A percentile compares a stretch with the other conserved stretches of the same genome.
Evolutionary conservation across 2,888 invertebrate species (phyloP).

Genomic region (Cheilosia urbana): DNA sequence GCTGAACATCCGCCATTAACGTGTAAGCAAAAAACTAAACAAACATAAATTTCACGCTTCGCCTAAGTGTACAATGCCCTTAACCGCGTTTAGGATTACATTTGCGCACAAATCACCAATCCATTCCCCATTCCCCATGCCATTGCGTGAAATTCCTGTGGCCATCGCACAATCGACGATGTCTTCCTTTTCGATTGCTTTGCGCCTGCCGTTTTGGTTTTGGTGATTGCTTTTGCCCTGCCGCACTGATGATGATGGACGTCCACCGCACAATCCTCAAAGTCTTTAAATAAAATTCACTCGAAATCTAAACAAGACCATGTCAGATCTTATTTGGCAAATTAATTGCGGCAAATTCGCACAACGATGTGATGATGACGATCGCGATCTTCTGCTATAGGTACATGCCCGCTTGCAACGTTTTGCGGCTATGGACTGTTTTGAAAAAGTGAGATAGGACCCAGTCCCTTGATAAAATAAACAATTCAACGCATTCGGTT

Average conservation of each 20-base stretch:
- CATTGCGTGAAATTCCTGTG: conserved; percentile 70
- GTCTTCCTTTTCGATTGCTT: conserved; percentile 32
- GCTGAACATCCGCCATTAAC: conserved; percentile 68
- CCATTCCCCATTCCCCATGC: conserved; percentile 59
- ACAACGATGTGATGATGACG: conserved; percentile 72
- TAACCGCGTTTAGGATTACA: conserved; percentile 69
- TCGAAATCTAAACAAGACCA: conserved; percentile 74
- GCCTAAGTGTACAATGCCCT: conserved; percentile 69
- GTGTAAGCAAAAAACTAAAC: conserved; percentile 24
- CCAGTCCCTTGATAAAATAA: conserved; percentile 46
- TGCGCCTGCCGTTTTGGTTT: neutral
- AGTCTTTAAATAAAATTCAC: conserved; percentile 73
- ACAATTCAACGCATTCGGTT: conserved; percentile 67
- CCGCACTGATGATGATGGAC: conserved; percentile 70
- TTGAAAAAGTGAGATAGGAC: conserved; percentile 18
- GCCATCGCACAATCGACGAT: conserved; percentile 33
- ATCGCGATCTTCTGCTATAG: conserved; percentile 46
- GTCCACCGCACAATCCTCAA: conserved; percentile 58
- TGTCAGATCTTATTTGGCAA: conserved; percentile 75
- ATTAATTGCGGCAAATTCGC: conserved; percentile 75
- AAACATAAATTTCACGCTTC: conserved; percentile 38
- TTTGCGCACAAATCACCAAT: conserved; percentile 33
- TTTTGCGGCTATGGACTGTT: neutral
- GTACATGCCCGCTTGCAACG: neutral
- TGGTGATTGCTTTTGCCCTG: conserved; percentile 3